Base-by-base conservation (phyloP, 1,140 invertebrate species). In the Phthorimaea operculella region DNA sequence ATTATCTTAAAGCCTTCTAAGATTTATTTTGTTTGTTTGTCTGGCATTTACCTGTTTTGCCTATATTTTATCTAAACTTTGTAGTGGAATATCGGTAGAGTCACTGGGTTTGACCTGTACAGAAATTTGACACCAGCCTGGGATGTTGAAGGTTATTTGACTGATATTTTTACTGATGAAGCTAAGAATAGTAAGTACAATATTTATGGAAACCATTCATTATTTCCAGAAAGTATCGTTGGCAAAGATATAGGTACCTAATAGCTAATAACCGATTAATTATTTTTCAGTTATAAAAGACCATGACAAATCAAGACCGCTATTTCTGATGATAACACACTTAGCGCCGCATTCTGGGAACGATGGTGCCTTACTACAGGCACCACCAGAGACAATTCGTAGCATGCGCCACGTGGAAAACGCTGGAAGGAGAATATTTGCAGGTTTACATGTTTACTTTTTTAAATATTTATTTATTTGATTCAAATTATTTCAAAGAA, bases 151-250 rank as follows among this genome's bases (percentile, higher is more conserved):
- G 61, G 81, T 17, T 96, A 96, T 73, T 89, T 92, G 0, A 95
- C 94, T 0, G 91, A 94, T 65, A 70, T 95, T 8, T 90, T 95
- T 52, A 94, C 94, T 0, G 74, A 90, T 5, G 90, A 92, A 79
- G 90, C 93, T 0, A 73, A 91, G 14, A 65, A 69, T 39, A 69
- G 81, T 84, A 68, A 70, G 74, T 71, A 51, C 15, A 8, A n/a
- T n/a, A n/a, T n/a, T n/a, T n/a, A n/a, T n/a, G n/a, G n/a, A n/a
- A n/a, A n/a, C n/a, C n/a, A n/a, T n/a, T n/a, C n/a, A n/a, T n/a
- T n/a, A n/a, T n/a, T n/a, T n/a, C n/a, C n/a, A n/a, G n/a, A n/a
- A n/a, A n/a, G n/a, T n/a, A n/a, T n/a, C n/a, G n/a, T n/a, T n/a
- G n/a, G n/a, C n/a, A n/a, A n/a, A n/a, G n/a, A n/a, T n/a, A n/a